phyloP scores from a whole-genome alignment of 2,797 vertebrate genomes.

The Sebastes nivosus region DNA sequence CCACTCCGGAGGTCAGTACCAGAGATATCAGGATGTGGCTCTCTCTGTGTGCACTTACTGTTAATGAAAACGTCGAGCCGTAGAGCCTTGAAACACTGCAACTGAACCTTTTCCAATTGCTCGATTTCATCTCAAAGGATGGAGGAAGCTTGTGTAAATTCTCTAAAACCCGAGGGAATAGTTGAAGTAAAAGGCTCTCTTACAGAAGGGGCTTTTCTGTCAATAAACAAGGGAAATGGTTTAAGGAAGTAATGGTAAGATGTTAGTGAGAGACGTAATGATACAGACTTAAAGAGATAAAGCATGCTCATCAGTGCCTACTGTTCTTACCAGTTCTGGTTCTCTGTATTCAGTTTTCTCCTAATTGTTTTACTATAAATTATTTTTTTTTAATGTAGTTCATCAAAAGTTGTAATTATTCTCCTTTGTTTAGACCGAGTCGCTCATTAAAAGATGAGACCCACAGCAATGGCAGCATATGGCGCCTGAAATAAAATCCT shows the following conservation, averaged over 20 bases:
- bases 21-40: not conserved
- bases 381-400: slow-evolving; percentile 46
- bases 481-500: slow-evolving; percentile 82
- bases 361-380: slow-evolving; percentile 56
- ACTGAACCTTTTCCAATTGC: slow-evolving; percentile 40
- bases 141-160: slow-evolving; percentile 53
- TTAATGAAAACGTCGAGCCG: slow-evolving; percentile 54
- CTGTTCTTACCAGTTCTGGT: not conserved
- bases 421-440: slow-evolving; percentile 71
- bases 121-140: slow-evolving; percentile 25
- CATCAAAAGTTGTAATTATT: slow-evolving; percentile 67
- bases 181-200: slow-evolving; percentile 64
- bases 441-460: slow-evolving; percentile 78
- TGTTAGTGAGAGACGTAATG: not conserved
- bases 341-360: slow-evolving; percentile 27
- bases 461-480: slow-evolving; percentile 71
- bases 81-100: slow-evolving; percentile 57
- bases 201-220: slow-evolving; percentile 45
- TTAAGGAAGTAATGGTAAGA: slow-evolving; percentile 23
- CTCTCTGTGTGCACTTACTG: slow-evolving; percentile 34
- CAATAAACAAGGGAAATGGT: slow-evolving; percentile 41
- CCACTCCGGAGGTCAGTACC: not conserved
- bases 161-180: slow-evolving; percentile 58
- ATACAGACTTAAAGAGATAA: not conserved
- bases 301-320: not conserved